These are phyloP conservation scores for Ophion costatus DNA, from an alignment of 2,888 invertebrate genomes.

Conservation along the genomic window DNA sequence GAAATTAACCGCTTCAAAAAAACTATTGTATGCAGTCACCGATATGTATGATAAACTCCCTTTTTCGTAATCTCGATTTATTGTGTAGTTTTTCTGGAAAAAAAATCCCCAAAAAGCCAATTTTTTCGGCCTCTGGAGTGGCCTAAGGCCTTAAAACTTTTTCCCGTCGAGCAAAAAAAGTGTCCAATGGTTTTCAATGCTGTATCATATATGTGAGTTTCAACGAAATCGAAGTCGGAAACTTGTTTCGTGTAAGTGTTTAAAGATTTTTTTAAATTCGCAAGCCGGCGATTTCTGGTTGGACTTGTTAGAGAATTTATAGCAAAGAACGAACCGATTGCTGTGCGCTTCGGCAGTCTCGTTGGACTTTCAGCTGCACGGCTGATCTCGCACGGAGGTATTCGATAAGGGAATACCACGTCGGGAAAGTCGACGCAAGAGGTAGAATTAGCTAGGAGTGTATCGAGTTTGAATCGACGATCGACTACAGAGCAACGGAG, in stretches of 20 bases:
- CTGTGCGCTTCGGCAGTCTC: constrained; percentile 10
- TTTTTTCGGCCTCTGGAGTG: too few relatives aligned
- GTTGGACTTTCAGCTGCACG: constrained; percentile 9
- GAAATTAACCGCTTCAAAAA: too few relatives aligned
- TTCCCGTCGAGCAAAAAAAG: too few relatives aligned
- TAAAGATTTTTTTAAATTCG: neutral
- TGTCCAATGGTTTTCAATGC: too few relatives aligned
- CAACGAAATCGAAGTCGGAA: too few relatives aligned
- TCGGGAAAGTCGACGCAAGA: constrained; percentile 22
- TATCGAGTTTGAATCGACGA: constrained; percentile 58
- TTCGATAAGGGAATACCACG: constrained; percentile 35
- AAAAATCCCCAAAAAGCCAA: too few relatives aligned
- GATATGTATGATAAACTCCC: too few relatives aligned
- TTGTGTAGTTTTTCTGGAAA: too few relatives aligned
- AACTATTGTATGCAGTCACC: too few relatives aligned
- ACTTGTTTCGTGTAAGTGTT: neutral
- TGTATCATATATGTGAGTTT: too few relatives aligned
- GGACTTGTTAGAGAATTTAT: constrained; percentile 21
- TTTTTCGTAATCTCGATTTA: too few relatives aligned
- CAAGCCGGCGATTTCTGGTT: neutral
- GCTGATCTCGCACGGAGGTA: constrained; percentile 16
- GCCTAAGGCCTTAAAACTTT: too few relatives aligned
- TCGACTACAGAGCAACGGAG: constrained; percentile 27
- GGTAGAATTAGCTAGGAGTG: constrained; percentile 52
- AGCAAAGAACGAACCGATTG: constrained; percentile 25